These are phyloP conservation scores for Saturnia japonica DNA, from an alignment of 2,888 invertebrate species.

Conservation along the genomic window DNA sequence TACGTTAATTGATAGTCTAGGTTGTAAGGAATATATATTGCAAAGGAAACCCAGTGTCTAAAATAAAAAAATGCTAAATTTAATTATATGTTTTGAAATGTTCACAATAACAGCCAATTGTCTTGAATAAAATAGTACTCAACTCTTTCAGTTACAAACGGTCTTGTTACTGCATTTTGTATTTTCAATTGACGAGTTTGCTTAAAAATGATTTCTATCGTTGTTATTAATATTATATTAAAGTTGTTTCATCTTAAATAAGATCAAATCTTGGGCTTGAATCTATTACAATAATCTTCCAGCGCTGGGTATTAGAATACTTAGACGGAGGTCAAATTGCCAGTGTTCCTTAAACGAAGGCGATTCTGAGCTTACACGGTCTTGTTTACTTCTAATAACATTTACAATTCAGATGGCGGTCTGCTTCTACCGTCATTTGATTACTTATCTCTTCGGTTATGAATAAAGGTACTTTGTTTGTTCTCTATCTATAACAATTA, in stretches of 20 bases:
- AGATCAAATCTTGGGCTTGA: background rate
- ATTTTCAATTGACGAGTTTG: no score
- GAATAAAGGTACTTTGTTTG: background rate
- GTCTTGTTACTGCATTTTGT: no score
- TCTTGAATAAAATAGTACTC: no score
- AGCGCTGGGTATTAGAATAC: slow-evolving; percentile 24
- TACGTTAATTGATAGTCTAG: no score
- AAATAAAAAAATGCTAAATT: no score
- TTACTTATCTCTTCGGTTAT: background rate
- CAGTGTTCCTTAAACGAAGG: slow-evolving; percentile 20
- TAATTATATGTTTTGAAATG: no score
- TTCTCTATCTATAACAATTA: background rate
- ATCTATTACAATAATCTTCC: background rate
- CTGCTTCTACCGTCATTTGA: slow-evolving; percentile 43
- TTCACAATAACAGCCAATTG: no score
- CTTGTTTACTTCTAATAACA: slow-evolving; percentile 50
- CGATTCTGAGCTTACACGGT: slow-evolving; percentile 25
- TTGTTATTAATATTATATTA: no score
- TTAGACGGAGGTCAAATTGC: slow-evolving; percentile 23
- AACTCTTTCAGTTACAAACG: no score
- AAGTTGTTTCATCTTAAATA: background rate
- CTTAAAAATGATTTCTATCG: no score
- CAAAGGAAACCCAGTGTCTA: no score
- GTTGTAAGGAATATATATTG: no score
- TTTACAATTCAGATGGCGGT: slow-evolving; percentile 56